Base-by-base conservation (phyloP, 2,888 invertebrate species). In the Polietes domitor region DNA sequence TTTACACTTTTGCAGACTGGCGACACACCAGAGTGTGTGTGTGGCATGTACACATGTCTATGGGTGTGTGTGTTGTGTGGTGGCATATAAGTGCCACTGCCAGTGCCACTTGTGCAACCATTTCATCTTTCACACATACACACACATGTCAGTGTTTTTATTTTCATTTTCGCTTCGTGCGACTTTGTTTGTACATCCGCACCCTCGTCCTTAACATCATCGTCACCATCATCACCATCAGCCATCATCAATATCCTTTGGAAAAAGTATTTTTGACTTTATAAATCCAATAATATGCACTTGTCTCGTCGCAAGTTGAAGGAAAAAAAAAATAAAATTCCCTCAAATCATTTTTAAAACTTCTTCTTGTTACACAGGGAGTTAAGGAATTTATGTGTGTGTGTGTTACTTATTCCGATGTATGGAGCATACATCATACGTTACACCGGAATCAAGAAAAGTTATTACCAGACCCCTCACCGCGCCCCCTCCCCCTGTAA, bases 261-360 rank as follows among this genome's bases (percentile, higher is more conserved):
- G 9, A 47, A 2, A 1, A 12, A n/a, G 47, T 47, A 82, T 68
- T 85, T 82, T 82, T 65, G 83, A 78, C 84, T 83, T 77, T 70
- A 71, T 83, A 80, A 77, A 71, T 65, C 65, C 72, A 85, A 70
- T 77, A 77, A 87, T 85, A 85, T 87, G 86, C 87, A 86, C 86
- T 84, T 76, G 81, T 78, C 75, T 82, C 71, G 61, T 74, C 55
- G 26, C 12, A 12, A 4, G 65, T 63, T 32, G 37, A 10, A 68
- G 21, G 43, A 41, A 58, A 15, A 12, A 21, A 58, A 17, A 75
- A 85, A 87, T 86, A 85, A 87, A 87, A 85, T 82, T 78, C 65
- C 80, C 83, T 83, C 83, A 87, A 85, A 85, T 85, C 80, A 83
- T 85, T 83, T 79, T 75, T 76, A 68, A 77, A 72, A 72, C 37